Base-by-base conservation (phyloP, 2,888 invertebrate species). In the Pyrochroa serraticornis region DNA sequence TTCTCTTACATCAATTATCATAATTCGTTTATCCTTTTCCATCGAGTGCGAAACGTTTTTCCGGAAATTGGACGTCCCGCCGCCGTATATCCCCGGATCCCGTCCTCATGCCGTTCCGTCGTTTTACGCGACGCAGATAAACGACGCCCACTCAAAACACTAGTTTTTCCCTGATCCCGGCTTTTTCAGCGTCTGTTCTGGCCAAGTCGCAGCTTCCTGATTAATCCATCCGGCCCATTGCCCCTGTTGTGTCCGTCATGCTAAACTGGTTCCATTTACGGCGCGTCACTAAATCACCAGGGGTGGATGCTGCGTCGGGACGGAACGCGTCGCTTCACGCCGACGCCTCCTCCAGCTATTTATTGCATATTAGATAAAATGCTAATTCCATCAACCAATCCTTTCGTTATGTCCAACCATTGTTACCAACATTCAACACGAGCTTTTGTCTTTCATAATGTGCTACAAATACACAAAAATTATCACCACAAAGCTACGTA, bases 151-250 rank as follows among this genome's bases (percentile, higher is more conserved):
- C 38, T 22, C 22, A 22, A 22, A 22, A 22, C 22, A 22, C 22
- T 22, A 22, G 22, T 22, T 48, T 22, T 43, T 32, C 32, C 7
- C 10, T 7, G 7, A 14, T 5, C 9, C 41, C 5, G 6, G 7
- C 22, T 22, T 22, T 22, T 22, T 22, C 22, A 5, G 22, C 22
- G 22, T 22, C 22, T 22, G 22, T 35, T 10, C 31, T 36, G 35
- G 10, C 37, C 41, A 22, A 53, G 53, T 53, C 49, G 39, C 56
- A 22, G 73, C 71, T 79, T 79, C 77, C 77, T 79, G 78, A 80
- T 80, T 77, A 79, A 80, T 80, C 77, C 71, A 67, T 71, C 74
- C 80, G 76, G 77, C 66, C 79, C 79, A 80, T 80, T 80, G 80
- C 77, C 76, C 78, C 76, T 74, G 62, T 67, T 67, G 67, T 68